Evolutionary conservation across 2,888 invertebrate species (phyloP).

Genomic region (Acanthoscelides obtectus): DNA sequence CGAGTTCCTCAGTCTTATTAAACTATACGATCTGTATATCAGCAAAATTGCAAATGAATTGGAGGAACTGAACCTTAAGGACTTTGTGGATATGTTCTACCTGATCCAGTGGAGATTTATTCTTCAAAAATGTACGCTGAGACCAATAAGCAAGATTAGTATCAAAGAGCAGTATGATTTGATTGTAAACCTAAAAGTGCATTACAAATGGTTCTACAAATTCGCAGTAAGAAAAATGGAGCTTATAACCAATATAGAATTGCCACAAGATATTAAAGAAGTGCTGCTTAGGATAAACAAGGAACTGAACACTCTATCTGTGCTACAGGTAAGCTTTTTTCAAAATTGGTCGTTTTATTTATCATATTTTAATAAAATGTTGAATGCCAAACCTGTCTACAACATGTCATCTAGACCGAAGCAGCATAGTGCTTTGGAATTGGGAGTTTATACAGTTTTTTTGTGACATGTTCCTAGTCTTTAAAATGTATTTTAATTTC

Average conservation of each 20-base stretch:
- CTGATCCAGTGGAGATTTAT: constrained; percentile 52
- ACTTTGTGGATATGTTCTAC: constrained; percentile 47
- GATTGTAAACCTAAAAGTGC: constrained; percentile 59
- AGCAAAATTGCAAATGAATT: constrained; percentile 33
- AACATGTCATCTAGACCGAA: too few species aligned
- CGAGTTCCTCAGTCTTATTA: constrained; percentile 50
- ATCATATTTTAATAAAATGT: too few species aligned
- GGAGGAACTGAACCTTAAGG: constrained; percentile 41
- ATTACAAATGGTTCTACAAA: constrained; percentile 72
- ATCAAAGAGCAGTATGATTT: constrained; percentile 46
- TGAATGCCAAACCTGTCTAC: too few species aligned
- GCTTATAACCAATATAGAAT: background rate
- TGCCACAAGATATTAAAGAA: background rate
- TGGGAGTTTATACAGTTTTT: too few species aligned
- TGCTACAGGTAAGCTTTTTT: background rate
- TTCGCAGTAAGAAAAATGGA: constrained; percentile 48
- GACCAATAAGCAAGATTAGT: constrained; percentile 25
- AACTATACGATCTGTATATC: constrained; percentile 49
- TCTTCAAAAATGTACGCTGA: constrained; percentile 42
- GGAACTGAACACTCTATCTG: background rate
- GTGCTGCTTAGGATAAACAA: background rate
- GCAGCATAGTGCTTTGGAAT: too few species aligned
- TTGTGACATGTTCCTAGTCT: too few species aligned
- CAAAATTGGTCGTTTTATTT: too few species aligned
- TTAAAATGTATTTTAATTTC: too few species aligned